Conservation (phyloP, 2,888 invertebrate species). For the Corythucha ciliata region DNA sequence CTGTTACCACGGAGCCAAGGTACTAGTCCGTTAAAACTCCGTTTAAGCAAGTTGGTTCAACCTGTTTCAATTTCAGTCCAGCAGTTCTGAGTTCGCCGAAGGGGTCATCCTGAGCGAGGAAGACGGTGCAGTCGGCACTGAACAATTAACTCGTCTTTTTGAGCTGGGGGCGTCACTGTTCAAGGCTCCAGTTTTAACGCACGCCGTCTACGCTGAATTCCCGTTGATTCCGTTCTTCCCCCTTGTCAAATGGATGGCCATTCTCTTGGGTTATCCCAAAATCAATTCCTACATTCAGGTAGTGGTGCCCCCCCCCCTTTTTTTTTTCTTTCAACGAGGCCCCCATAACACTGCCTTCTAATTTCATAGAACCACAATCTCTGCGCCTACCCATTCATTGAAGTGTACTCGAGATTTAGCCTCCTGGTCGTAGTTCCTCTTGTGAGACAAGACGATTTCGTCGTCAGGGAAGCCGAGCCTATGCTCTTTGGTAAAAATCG, state of each 20-base stretch:
- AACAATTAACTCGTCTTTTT: constrained; percentile 8
- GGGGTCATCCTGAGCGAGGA: constrained; percentile 25
- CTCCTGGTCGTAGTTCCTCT: constrained; percentile 30
- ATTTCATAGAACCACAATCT: constrained; percentile 27
- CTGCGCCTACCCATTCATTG: constrained; percentile 33
- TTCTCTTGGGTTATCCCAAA: constrained; percentile 26
- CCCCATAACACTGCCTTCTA: not conserved
- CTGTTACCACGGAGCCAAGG: no score
- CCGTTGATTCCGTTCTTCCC: constrained; percentile 27
- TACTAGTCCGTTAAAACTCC: no score
- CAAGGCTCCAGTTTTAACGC: constrained; percentile 24
- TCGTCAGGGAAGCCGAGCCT: constrained; percentile 31
- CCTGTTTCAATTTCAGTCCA: constrained; percentile 16
- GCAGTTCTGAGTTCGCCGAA: constrained; percentile 24
- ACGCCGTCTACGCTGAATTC: constrained; percentile 27
- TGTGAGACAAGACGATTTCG: constrained; percentile 32
- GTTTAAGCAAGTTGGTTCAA: no score
- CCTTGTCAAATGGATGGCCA: constrained; percentile 23
- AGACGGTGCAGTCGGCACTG: constrained; percentile 5
- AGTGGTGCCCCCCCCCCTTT: constrained; percentile 3
- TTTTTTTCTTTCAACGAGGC: constrained; percentile 1
- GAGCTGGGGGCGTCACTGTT: constrained; percentile 23
- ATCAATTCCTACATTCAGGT: constrained; percentile 27
- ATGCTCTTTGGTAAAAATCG: constrained; percentile 24
- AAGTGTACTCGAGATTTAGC: constrained; percentile 26